Evolutionary conservation across 2,113 vertebrate species (phyloP).

Genomic region (Mobula hypostoma): DNA sequence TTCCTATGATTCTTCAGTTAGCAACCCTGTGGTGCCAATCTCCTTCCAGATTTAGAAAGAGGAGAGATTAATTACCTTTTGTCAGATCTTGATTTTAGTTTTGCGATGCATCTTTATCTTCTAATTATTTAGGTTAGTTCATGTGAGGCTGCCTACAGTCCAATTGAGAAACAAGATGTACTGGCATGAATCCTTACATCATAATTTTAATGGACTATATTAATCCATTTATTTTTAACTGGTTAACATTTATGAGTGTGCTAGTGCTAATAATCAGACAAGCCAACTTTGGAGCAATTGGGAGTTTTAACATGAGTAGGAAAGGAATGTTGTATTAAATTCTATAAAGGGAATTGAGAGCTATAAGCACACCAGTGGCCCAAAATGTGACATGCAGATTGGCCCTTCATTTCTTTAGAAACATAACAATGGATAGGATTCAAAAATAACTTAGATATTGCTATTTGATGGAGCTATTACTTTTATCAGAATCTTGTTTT

Average conservation of each 20-base stretch:
- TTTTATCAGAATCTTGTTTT: neutral
- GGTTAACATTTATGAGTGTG: neutral
- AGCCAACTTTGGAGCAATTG: neutral
- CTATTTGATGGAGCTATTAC: neutral
- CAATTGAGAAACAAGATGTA: too few relatives aligned
- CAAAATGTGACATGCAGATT: neutral
- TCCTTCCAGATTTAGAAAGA: too few relatives aligned
- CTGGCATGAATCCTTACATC: too few relatives aligned
- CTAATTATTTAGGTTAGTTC: too few relatives aligned
- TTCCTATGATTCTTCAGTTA: too few relatives aligned
- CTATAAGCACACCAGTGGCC: neutral
- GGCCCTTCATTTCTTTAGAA: neutral
- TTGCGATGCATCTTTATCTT: too few relatives aligned
- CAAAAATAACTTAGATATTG: neutral
- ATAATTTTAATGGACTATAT: neutral
- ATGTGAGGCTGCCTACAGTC: too few relatives aligned
- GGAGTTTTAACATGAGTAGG: neutral
- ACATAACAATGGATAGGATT: neutral
- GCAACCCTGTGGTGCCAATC: too few relatives aligned
- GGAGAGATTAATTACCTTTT: too few relatives aligned
- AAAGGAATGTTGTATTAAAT: neutral
- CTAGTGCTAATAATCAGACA: neutral
- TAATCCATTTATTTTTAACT: neutral
- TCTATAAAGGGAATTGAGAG: neutral
- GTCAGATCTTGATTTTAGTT: too few relatives aligned